phyloP scores from a whole-genome alignment of 2,797 vertebrate genomes.

The Sebastes oblongus region DNA sequence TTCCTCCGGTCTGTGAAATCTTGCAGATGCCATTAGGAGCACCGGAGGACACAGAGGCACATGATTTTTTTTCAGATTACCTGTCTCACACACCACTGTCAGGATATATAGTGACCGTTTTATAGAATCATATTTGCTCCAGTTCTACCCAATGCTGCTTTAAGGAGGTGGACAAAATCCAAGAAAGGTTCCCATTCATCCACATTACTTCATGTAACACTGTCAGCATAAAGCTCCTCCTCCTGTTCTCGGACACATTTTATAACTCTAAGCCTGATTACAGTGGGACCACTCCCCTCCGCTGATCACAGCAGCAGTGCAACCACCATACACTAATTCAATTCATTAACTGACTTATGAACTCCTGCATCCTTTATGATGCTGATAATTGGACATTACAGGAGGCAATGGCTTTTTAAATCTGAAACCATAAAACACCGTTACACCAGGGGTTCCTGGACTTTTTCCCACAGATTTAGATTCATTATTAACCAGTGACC shows the following conservation, averaged over 20 bases:
- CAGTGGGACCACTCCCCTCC: slow-evolving; percentile 33
- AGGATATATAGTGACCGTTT: too few species aligned
- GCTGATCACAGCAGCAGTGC: slow-evolving; percentile 28
- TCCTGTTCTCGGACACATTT: slow-evolving; percentile 18
- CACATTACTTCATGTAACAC: not conserved
- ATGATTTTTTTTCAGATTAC: too few species aligned
- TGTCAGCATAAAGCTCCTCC: slow-evolving; percentile 13
- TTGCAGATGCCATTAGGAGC: too few species aligned
- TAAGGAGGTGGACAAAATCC: not conserved
- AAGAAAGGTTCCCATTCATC: not conserved
- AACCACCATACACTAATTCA: slow-evolving; percentile 25
- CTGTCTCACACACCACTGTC: too few species aligned
- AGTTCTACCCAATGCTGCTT: not conserved
- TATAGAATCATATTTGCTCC: too few species aligned
- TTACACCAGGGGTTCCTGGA: not conserved
- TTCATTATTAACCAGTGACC: not conserved
- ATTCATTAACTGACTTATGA: slow-evolving; percentile 39
- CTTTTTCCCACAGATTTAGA: not conserved
- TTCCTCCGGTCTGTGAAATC: too few species aligned
- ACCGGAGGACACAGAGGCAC: too few species aligned
- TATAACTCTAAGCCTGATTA: slow-evolving; percentile 5
- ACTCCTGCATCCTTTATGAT: slow-evolving; percentile 41
- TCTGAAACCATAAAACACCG: slow-evolving; percentile 35
- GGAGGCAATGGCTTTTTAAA: slow-evolving; percentile 22
- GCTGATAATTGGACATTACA: slow-evolving; percentile 30